Conservation (phyloP, 2,797 vertebrate genomes). For the Rousettus madagascariensis region DNA sequence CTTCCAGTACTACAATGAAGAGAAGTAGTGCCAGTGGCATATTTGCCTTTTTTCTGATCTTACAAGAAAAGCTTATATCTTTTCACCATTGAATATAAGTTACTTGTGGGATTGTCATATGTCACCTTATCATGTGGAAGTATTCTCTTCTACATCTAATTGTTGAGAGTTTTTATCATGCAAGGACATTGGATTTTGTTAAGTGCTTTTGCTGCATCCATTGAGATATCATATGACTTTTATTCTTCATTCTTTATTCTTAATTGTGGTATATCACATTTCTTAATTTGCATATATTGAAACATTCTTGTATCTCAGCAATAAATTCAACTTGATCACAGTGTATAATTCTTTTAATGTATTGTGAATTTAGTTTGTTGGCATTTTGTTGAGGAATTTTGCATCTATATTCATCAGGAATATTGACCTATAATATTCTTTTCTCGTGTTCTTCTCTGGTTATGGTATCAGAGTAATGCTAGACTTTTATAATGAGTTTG, state of each 20-base stretch:
- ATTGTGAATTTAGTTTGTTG: not conserved
- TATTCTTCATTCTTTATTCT: not conserved
- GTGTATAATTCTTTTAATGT: not conserved
- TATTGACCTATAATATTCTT: not conserved
- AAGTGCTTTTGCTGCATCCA: not conserved
- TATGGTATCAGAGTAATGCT: not conserved
- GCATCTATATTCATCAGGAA: not conserved
- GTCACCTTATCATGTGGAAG: not conserved
- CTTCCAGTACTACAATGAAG: not conserved
- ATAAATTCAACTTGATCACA: not conserved
- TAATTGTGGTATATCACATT: not conserved
- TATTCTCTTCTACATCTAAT: not conserved
- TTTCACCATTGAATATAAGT: not conserved
- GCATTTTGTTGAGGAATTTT: not conserved
- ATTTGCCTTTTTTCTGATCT: not conserved
- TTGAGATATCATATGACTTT: not conserved
- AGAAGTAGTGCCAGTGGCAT: not conserved
- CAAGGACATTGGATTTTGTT: not conserved
- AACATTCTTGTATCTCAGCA: not conserved
- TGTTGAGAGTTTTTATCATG: not conserved
- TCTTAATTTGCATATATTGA: not conserved
- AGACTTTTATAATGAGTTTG: not conserved
- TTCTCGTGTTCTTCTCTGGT: not conserved
- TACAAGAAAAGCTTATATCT: not conserved
- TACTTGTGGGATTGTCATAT: not conserved